Percentiles rank a stretch among this genome's conserved stretches.
These are phyloP conservation scores for Grammomys dolichurus DNA, from an alignment of 2,113 vertebrate species.

Conservation along the genomic window DNA sequence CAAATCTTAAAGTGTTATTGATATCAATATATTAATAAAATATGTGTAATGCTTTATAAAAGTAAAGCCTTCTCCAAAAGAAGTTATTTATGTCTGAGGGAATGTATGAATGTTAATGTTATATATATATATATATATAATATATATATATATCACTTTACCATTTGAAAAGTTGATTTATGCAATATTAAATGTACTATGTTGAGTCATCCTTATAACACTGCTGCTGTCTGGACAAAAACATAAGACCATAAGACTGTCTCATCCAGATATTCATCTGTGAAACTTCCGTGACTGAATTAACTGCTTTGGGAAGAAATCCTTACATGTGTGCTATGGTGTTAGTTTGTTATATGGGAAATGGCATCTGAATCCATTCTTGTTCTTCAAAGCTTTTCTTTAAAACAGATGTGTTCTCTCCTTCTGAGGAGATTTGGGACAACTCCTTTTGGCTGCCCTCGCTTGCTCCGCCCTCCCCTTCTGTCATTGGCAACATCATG, in stretches of 20 bases:
- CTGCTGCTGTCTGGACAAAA: neutral
- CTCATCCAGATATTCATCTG: neutral
- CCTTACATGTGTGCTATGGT: neutral
- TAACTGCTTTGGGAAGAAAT: conserved; percentile 34
- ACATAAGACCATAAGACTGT: neutral
- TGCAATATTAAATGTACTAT: conserved; percentile 11
- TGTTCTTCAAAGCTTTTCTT: conserved; percentile 48
- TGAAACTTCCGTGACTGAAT: conserved; percentile 48
- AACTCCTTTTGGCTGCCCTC: neutral
- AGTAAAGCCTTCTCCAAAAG: conserved; percentile 13
- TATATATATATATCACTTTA: conserved; percentile 33
- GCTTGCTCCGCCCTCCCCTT: neutral
- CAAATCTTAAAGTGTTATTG: neutral
- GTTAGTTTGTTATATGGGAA: conserved; percentile 56
- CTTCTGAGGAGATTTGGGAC: neutral
- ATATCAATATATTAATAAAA: neutral
- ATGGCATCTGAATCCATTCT: conserved; percentile 5
- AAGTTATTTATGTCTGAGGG: neutral
- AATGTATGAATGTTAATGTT: neutral
- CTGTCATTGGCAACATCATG: neutral
- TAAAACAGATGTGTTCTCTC: conserved; percentile 50
- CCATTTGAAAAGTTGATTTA: conserved; percentile 33
- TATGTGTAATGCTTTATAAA: neutral
- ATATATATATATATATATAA: no score
- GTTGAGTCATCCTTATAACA: neutral